Evolutionary conservation across 2,113 vertebrate genomes (phyloP).

Genomic region (Morone saxatilis): DNA sequence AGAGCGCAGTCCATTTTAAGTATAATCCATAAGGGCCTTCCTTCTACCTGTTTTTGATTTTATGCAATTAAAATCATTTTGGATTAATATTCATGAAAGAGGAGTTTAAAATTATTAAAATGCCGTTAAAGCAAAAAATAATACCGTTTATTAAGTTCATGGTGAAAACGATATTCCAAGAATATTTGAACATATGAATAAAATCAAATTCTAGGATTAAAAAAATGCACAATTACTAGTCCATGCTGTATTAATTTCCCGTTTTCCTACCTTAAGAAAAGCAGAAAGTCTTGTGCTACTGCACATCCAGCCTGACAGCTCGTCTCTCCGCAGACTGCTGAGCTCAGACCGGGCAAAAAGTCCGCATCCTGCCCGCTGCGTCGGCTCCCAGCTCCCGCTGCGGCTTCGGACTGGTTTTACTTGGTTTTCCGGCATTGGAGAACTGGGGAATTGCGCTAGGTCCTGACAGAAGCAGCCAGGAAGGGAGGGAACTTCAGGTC

Average conservation of each 20-base stretch:
- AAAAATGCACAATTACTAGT: not conserved
- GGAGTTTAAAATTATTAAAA: too few species aligned
- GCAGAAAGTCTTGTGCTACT: slow-evolving; percentile 36
- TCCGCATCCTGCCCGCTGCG: slow-evolving; percentile 56
- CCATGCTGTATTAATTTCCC: accelerated
- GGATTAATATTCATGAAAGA: too few species aligned
- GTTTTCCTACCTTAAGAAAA: slow-evolving; percentile 43
- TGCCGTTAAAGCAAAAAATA: not conserved
- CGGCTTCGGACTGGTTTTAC: slow-evolving; percentile 20
- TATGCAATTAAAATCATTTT: too few species aligned
- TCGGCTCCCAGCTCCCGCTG: slow-evolving; percentile 20
- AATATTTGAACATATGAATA: not conserved
- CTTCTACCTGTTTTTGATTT: not conserved
- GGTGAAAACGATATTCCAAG: not conserved
- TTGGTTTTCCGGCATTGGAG: not conserved
- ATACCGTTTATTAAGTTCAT: not conserved
- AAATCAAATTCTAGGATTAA: not conserved
- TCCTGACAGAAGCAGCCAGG: slow-evolving; percentile 23
- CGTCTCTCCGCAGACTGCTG: slow-evolving; percentile 33
- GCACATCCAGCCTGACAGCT: slow-evolving; percentile 37
- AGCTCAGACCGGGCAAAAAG: slow-evolving; percentile 45
- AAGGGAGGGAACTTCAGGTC: slow-evolving; percentile 42
- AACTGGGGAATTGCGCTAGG: slow-evolving; percentile 45
- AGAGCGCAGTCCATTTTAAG: not conserved
- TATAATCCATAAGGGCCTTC: not conserved